phyloP scores from a whole-genome alignment of 2,888 invertebrate species.

The Drosophila melanosoma region DNA sequence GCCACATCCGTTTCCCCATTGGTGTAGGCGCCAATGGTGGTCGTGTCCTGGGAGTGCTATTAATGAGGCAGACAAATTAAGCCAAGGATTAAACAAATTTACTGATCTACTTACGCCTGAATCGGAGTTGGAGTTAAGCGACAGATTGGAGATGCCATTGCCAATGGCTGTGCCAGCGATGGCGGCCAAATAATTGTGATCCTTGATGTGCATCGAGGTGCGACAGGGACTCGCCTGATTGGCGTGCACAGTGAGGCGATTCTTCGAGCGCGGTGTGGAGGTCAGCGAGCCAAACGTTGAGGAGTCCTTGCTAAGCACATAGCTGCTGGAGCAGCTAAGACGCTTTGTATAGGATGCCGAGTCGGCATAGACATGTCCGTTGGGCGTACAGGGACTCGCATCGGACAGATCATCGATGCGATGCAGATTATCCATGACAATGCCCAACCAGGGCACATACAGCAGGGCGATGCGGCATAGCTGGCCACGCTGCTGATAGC shows the following conservation, averaged over 20 bases:
- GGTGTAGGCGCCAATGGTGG: slow-evolving; percentile 75
- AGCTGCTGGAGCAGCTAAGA: slow-evolving; percentile 87
- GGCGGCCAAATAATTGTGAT: slow-evolving; percentile 90
- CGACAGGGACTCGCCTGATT: slow-evolving; percentile 89
- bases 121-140: slow-evolving; percentile 90
- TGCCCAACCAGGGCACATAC: slow-evolving; percentile 95
- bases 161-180: slow-evolving; percentile 89
- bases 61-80: not conserved
- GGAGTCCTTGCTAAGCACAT: slow-evolving; percentile 86
- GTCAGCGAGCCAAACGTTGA: slow-evolving; percentile 79
- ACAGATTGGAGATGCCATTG: slow-evolving; percentile 91
- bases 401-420: slow-evolving; percentile 87
- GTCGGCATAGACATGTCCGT: slow-evolving; percentile 84
- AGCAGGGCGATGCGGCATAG: slow-evolving; percentile 93
- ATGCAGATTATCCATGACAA: slow-evolving; percentile 94
- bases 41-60: slow-evolving; percentile 80
- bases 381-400: slow-evolving; percentile 69
- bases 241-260: slow-evolving; percentile 90
- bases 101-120: slow-evolving; percentile 78
- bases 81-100: too few relatives aligned
- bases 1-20: slow-evolving; percentile 80
- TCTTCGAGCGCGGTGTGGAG: slow-evolving; percentile 87
- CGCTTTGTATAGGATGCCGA: slow-evolving; percentile 85
- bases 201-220: slow-evolving; percentile 91
- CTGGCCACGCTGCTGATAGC: slow-evolving; percentile 93